These are phyloP conservation scores for Pangasius sanitwongsei DNA, from an alignment of 2,797 vertebrate genomes.

Conservation along the genomic window DNA sequence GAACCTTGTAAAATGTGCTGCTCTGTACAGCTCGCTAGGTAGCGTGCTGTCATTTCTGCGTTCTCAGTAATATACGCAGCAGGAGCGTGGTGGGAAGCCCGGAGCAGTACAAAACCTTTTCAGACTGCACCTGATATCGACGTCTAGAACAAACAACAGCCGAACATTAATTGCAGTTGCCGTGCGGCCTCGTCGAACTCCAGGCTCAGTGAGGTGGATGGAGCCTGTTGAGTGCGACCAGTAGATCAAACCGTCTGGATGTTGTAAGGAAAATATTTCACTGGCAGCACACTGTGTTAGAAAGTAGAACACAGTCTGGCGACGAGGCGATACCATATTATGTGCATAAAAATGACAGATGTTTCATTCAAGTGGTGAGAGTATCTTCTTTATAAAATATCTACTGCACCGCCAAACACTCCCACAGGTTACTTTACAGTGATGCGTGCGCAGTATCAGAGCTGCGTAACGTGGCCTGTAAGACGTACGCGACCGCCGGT, in stretches of 20 bases:
- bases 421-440: background rate
- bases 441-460: background rate
- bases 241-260: background rate
- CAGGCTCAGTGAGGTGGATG: background rate
- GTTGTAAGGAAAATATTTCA: background rate
- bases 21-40: background rate
- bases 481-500: background rate
- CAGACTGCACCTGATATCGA: background rate
- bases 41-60: background rate
- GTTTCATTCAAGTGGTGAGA: background rate
- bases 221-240: background rate
- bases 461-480: background rate
- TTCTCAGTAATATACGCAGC: background rate
- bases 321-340: background rate
- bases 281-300: background rate
- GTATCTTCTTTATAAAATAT: background rate
- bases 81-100: background rate
- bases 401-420: background rate
- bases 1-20: no score
- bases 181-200: background rate
- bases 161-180: background rate
- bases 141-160: background rate
- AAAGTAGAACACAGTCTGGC: conserved; percentile 2
- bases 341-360: background rate
- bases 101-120: background rate